Percentiles rank a stretch among this genome's conserved stretches.
Conservation (phyloP, 2,888 invertebrate genomes). For the Drosophila ustulata region DNA sequence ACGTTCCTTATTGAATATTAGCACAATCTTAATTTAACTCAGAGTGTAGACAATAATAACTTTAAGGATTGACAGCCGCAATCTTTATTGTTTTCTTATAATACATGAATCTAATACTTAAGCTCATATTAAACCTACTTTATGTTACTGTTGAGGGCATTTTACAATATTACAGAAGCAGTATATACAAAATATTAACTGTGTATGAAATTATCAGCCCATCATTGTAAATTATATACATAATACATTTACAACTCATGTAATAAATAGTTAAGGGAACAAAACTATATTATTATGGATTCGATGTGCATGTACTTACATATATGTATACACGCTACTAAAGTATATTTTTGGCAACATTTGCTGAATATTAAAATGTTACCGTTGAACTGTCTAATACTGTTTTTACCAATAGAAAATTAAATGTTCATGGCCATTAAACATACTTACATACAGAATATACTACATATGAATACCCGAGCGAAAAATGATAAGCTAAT, state of each 20-base stretch:
- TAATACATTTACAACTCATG: conserved; percentile 13
- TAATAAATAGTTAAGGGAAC: conserved; percentile 7
- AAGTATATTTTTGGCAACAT: conserved; percentile 5
- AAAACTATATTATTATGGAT: conserved; percentile 14
- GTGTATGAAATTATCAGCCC: conserved; percentile 11
- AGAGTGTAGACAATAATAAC: conserved; percentile 34
- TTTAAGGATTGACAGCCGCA: conserved; percentile 32
- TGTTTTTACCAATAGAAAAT: conserved; percentile 19
- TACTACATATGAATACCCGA: conserved; percentile 12
- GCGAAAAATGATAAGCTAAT: conserved; percentile 60
- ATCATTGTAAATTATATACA: conserved; percentile 5
- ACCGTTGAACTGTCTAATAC: conserved; percentile 19
- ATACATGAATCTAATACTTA: background rate
- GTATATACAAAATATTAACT: background rate
- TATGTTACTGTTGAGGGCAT: background rate
- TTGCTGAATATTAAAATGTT: conserved; percentile 42
- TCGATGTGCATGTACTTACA: conserved; percentile 32
- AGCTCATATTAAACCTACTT: conserved; percentile 13
- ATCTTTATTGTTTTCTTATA: conserved; percentile 11
- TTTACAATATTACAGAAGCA: conserved; percentile 5
- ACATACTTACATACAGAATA: conserved; percentile 6
- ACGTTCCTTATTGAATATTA: conserved; percentile 6
- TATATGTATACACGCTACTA: conserved; percentile 3
- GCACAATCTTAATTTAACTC: conserved; percentile 26
- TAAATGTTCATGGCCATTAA: conserved; percentile 24